Base-by-base conservation (phyloP, 2,797 vertebrate species). In the Protonibea diacanthus region DNA sequence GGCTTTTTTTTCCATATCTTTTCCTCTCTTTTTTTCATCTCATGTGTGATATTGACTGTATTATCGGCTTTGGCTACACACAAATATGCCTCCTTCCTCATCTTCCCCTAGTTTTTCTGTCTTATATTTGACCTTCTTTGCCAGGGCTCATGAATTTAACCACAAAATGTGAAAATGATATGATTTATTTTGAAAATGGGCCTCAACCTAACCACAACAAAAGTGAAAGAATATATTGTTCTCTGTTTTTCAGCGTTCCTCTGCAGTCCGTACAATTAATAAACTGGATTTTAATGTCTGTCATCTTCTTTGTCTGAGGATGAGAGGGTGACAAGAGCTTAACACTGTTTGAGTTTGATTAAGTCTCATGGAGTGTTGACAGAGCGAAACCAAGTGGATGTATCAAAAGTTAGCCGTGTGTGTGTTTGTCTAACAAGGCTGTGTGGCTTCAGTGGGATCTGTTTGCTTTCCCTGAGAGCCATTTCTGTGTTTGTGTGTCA, bases 321-420 rank as follows among this genome's bases (percentile, higher is more conserved):
- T 83, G 72, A 87, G 76, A 65, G 59, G 66, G 49, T 78, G 62
- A 74, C 60, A 12, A 23, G 25, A 68, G 76, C 74, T 70, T 79
- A 64, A 67, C 67, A 29, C 44, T 84, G 74, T 88, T 74, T 85
- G 80, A 51, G 47, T 85, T 75, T 73, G 86, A 82, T 81, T 74
- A 77, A 70, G 60, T 76, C 53, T 81, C 55, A 40, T 40, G 47
- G 44, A 78, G 60, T 85, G 79, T 80, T 88, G 76, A 88, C 70
- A 60, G 60, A 78, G 76, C 4, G 15, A 59, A 86, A 78, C 45
- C 33, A 11, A 78, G 70, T 72, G 75, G 47, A 56, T 82, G 78
- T 82, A 67, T 86, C 64, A 61, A 65, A 40, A 53, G 57, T 81
- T 71, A 66, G 68, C 25, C 52, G 18, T 74, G 62, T 79, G 69